Base-by-base conservation (phyloP, 2,888 invertebrate species). In the Lamellibrachia columna region DNA sequence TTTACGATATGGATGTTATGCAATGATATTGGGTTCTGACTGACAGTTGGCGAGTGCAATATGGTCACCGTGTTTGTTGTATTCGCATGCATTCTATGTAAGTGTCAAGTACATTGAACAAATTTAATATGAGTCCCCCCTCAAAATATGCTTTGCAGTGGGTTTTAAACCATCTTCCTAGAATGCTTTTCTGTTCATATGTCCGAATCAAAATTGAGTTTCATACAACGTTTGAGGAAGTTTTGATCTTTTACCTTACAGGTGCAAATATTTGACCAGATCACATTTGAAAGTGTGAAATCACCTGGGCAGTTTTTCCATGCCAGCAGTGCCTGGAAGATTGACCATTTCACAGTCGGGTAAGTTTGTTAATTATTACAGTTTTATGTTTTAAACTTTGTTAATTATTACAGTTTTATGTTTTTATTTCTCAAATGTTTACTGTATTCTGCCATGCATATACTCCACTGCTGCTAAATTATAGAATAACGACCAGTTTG, bases 241-340 rank as follows among this genome's bases (percentile, higher is more conserved):
- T 75, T 22, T 75, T 15, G 22, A 15, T 91, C 4, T 52, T 75
- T 91, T 90, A 90, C 52, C 55, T 93, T 93, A 7, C 93, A 96
- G 96, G 96, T 96, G 28, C 96, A 96, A 95, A 96, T 96, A 90
- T 96, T 95, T 93, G 96, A 96, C 93, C 96, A 96, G 94, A 96
- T 96, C 90, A 95, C 96, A 52, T 95, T 96, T 93, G 96, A 96
- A 94, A 96, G 96, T 93, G 96, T 96, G 93, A 96, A 96, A 93
- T 96, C 96, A 1, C 96, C 96, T 0, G 96, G 96, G 2, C 96
- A 96, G 93, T 96, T 95, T 94, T 95, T 96, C 93, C 96, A 96
- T 93, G 96, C 96, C 92, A 96, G 96, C 93, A 93, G 94, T 11
- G 95, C 95, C 0, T 96, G 95, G 93, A 95, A 96, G 93, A 95